Base-by-base conservation (phyloP, 2,888 invertebrate species). In the Caenorhabditis parvicauda region DNA sequence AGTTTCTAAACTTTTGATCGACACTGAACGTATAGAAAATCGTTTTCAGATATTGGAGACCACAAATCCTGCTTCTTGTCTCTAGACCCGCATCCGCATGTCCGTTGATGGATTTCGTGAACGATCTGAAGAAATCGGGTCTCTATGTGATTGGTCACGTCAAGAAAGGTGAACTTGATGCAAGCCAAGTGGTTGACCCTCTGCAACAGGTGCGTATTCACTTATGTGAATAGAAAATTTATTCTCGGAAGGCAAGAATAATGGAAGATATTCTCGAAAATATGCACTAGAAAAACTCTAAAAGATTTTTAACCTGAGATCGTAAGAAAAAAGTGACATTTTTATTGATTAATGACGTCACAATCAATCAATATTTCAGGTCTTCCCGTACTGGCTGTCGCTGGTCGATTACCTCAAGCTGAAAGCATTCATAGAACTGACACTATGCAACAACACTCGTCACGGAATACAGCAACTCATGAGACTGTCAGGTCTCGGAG, bases 381-480 rank as follows among this genome's bases (percentile, higher is more conserved):
- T 92, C 69, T 88, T 89, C 79, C 88, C 89, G 12, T 88, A 89
- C 75, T 98, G 96, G 96, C 85, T 95, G 64, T 88, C 89, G 58
- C 85, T 98, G n/a, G 87, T 98, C 3, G 95, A 96, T 81, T 91
- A 92, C 82, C 87, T 98, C 79, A 91, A 89, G 84, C 90, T 91
- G 14, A 95, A 61, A 35, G 95, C 96, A 0, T 98, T 98, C 83
- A 89, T 93, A 0, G 96, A 98, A 84, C 84, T 96, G 7, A 95
- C 94, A 0, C 85, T 94, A 9, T 89, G 93, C 0, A 86, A 87
- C 54, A 88, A 88, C 0, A 89, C 98, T 0, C 86, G 94, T 0
- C 89, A 90, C 72, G 98, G 98, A 2, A 87, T 95, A 41, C 90
- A 91, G 59, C 95, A 98, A 83, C 85, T 98, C 17, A 79, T 77